phyloP scores from a whole-genome alignment of 2,797 vertebrate species.

The Philypnodon macrostomus region DNA sequence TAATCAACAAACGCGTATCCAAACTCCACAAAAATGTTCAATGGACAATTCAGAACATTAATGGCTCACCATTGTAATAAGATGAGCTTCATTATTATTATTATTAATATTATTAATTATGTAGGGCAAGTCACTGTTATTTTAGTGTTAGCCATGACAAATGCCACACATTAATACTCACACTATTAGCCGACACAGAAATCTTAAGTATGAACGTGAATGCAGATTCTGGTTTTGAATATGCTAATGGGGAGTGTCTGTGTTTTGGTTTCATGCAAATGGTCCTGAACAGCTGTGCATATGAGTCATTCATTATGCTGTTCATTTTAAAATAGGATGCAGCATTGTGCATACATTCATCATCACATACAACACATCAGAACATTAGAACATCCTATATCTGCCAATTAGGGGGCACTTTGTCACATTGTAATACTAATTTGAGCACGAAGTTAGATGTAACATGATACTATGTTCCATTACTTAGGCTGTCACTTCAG shows the following conservation, averaged over 20 bases:
- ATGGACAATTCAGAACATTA: too few relatives aligned
- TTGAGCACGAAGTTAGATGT: neutral
- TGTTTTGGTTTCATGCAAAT: slow-evolving; percentile 1
- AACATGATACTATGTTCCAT: too few relatives aligned
- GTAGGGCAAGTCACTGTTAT: too few relatives aligned
- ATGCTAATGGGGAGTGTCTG: neutral
- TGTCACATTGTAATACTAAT: neutral
- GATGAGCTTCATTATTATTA: too few relatives aligned
- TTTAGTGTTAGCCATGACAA: too few relatives aligned
- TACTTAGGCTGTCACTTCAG: too few relatives aligned
- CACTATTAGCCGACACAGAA: too few relatives aligned
- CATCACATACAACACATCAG: neutral
- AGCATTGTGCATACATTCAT: slow-evolving; percentile 1
- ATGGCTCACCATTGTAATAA: too few relatives aligned
- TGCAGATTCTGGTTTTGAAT: neutral
- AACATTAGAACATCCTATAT: neutral
- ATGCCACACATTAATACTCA: neutral
- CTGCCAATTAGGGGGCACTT: neutral
- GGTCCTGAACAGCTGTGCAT: slow-evolving; percentile 1
- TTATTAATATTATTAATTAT: too few relatives aligned
- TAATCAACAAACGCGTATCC: too few relatives aligned
- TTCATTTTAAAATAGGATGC: slow-evolving; percentile 5
- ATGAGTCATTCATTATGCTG: slow-evolving; percentile 8
- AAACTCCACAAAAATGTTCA: too few relatives aligned
- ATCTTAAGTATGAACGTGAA: too few relatives aligned